Base-by-base conservation (phyloP, 2,888 invertebrate species). In the Drosophila multiciliata region DNA sequence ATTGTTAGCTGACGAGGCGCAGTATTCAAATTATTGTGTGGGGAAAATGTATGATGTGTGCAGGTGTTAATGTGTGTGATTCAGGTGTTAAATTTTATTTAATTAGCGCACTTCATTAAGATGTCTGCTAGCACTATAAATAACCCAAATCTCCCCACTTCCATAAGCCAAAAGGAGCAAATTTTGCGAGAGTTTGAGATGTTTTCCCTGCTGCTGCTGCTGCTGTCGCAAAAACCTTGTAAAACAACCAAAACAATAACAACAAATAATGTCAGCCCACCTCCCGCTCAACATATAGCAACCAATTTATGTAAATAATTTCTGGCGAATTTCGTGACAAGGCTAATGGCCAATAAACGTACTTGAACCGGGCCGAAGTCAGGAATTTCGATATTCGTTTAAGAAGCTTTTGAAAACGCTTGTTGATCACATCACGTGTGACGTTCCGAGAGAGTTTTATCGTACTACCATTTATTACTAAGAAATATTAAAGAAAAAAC, bases 71-170 rank as follows among this genome's bases (percentile, higher is more conserved):
- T 23, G 45, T 15, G 45, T 15, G 53, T 49, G 57, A 36, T 54
- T 42, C 71, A 66, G 66, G 80, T 73, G 87, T 70, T 87, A 89
- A 45, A 85, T 74, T 73, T 50, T 55, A 55, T 66, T 59, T 59
- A 84, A 85, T 89, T 85, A 89, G 54, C 78, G 68, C 66, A 67
- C 62, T 67, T 84, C 72, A 89, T 89, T 87, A 87, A 82, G 77
- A 71, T 80, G 80, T 89, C 77, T 84, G 77, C 60, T 29, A 54
- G 65, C 36, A 58, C 59, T 48, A 65, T 53, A 35, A 35, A 71
- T 26, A 38, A 54, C 32, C 38, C 36, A 70, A 64, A 68, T 52
- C 78, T 68, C 64, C 61, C 59, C 66, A 77, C 5, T 42, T 32
- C 9, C 20, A 48, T 6, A 17, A 6, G 49, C 5, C 23, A 20